phyloP scores from a whole-genome alignment of 2,113 vertebrate genomes.

The Oreochromis tanganicae region DNA sequence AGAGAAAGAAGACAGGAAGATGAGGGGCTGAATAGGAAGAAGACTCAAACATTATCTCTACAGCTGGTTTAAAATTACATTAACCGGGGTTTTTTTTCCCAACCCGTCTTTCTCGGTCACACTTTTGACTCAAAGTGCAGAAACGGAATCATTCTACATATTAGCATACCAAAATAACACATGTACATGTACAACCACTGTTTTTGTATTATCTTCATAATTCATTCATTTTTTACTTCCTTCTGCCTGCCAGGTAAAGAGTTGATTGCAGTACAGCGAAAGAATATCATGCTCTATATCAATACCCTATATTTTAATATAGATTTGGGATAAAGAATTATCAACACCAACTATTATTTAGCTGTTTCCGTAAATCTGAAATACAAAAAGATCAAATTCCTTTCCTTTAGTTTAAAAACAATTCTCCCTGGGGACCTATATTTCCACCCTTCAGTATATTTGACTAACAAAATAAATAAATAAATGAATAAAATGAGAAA shows the following conservation, averaged over 20 bases:
- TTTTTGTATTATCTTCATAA: background rate
- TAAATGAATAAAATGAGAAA: background rate
- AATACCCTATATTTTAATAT: background rate
- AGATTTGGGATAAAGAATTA: background rate
- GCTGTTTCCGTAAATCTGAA: background rate
- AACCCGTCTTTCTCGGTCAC: background rate
- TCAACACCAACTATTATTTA: background rate
- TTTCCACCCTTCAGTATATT: background rate
- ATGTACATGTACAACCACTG: background rate
- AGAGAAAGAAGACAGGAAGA: conserved; percentile 9
- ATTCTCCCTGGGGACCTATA: background rate
- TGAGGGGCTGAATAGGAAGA: background rate
- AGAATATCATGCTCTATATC: background rate
- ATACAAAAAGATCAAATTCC: background rate
- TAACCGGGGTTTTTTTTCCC: background rate
- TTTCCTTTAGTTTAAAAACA: background rate
- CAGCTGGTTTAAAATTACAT: background rate
- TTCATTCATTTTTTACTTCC: background rate
- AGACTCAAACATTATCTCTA: background rate
- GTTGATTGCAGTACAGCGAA: background rate
- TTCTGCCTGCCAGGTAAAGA: background rate
- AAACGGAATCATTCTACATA: background rate
- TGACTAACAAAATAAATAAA: background rate
- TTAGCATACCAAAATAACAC: background rate
- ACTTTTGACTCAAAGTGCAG: background rate